These are phyloP conservation scores for Tholera decimalis DNA, from an alignment of 2,888 invertebrate genomes.

Conservation along the genomic window DNA sequence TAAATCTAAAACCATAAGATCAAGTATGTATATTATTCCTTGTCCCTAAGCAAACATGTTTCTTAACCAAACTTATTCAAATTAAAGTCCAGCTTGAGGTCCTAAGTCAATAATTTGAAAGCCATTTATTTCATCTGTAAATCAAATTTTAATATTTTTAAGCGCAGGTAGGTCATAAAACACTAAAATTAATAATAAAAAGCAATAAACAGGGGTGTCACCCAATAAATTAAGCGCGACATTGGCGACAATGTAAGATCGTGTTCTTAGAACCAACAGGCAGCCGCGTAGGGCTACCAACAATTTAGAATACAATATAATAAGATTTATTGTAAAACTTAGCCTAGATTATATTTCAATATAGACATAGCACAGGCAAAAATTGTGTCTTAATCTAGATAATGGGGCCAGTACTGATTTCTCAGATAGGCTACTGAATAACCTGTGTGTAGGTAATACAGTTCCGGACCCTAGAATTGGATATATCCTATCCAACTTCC, in stretches of 20 bases:
- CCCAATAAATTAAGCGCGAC: constrained; percentile 75
- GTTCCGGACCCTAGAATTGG: too few relatives aligned
- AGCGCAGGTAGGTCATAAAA: constrained; percentile 60
- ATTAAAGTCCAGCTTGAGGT: constrained; percentile 13
- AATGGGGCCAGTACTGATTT: too few relatives aligned
- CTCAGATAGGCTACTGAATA: too few relatives aligned
- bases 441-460: too few relatives aligned
- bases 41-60: background rate
- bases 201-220: constrained; percentile 71
- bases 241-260: constrained; percentile 78
- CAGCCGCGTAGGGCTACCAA: constrained; percentile 52
- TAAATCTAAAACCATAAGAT: background rate
- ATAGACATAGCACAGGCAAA: too few relatives aligned
- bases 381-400: too few relatives aligned
- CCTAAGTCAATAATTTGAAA: constrained; percentile 54
- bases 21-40: background rate
- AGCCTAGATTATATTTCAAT: too few relatives aligned
- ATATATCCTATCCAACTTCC: too few relatives aligned
- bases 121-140: constrained; percentile 43
- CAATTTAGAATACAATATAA: background rate
- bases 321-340: background rate
- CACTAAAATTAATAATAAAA: constrained; percentile 67
- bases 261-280: constrained; percentile 73
- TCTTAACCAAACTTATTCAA: background rate
- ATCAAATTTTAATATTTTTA: constrained; percentile 50